phyloP scores from a whole-genome alignment of 2,113 vertebrate genomes.

The Lamprotornis superbus region DNA sequence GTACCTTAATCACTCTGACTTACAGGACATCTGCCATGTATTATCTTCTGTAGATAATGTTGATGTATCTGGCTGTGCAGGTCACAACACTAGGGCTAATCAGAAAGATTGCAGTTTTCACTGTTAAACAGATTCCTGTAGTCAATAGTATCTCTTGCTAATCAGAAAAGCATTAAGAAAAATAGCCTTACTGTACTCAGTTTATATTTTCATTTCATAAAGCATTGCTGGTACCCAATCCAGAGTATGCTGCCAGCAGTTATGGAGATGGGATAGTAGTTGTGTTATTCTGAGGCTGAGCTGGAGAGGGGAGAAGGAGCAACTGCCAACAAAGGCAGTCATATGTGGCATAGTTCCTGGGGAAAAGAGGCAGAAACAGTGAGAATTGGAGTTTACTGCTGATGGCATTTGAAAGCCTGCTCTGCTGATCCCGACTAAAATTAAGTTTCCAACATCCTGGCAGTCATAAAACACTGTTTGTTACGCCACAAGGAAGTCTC shows the following conservation, averaged over 20 bases:
- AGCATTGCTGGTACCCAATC: not conserved
- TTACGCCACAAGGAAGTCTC: not conserved
- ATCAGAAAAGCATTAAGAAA: not conserved
- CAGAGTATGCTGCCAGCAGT: not conserved
- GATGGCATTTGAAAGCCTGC: not conserved
- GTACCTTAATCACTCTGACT: not conserved
- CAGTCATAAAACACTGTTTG: not conserved
- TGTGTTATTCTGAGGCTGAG: not conserved
- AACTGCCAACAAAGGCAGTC: not conserved
- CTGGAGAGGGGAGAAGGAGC: not conserved
- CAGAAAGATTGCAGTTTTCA: not conserved
- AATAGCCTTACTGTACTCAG: not conserved
- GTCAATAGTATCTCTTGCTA: not conserved
- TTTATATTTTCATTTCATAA: not conserved
- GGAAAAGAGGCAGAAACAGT: not conserved
- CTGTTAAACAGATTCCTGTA: not conserved
- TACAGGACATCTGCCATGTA: accelerated
- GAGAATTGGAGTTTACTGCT: not conserved
- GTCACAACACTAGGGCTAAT: not conserved
- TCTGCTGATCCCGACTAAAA: not conserved
- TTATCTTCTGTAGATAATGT: not conserved
- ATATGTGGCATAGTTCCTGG: not conserved
- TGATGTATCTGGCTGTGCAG: not conserved
- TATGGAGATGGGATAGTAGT: not conserved
- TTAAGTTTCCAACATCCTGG: not conserved